Base-by-base conservation (phyloP, 1,140 invertebrate species). In the Mesaphorura yosii region DNA sequence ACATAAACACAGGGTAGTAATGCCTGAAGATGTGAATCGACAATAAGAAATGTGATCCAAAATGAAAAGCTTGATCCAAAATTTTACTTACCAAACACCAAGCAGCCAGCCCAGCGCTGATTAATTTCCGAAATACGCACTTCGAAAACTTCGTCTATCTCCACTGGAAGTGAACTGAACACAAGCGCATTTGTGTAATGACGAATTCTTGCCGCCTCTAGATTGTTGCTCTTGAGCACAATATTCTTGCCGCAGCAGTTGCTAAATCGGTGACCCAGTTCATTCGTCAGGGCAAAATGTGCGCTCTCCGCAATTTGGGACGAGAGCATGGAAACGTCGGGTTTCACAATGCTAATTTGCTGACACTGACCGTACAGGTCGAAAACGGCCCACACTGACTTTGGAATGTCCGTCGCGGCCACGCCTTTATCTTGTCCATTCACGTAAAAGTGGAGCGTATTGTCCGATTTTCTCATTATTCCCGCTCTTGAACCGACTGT, bases 341-440 rank as follows among this genome's bases (percentile, higher is more conserved):
- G n/a, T n/a, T n/a, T n/a, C n/a, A n/a, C n/a, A n/a, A n/a, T n/a
- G n/a, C 73, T 73, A 44, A 94, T 88, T 76, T 93, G 86, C 20
- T 87, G 86, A 70, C 90, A 95, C 66, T 90, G 88, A 4, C 90
- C 91, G 67, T 94, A 94, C 14, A 95, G 74, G 73, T 95, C 90
- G 29, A 96, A 83, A 0, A 95, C 88, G n/a, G 88, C 89, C 72
- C 87, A 94, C 20, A 55, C 59, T 65, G 64, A 75, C 73, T 84
- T 41, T 77, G 88, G 84, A 31, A 90, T 76, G 57, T 84, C 83
- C 22, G 79, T 78, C 67, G 87, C 92, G 0, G 89, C 90, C 10
- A 78, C 73, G 3, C 90, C 90, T 74, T 90, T 86, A 67, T 93
- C 88, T 63, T 88, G 78, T 20, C 89, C 89, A 68, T 96, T 84